Conservation (phyloP, 2,797 vertebrate genomes). For the Paedocypris micromegethes region DNA sequence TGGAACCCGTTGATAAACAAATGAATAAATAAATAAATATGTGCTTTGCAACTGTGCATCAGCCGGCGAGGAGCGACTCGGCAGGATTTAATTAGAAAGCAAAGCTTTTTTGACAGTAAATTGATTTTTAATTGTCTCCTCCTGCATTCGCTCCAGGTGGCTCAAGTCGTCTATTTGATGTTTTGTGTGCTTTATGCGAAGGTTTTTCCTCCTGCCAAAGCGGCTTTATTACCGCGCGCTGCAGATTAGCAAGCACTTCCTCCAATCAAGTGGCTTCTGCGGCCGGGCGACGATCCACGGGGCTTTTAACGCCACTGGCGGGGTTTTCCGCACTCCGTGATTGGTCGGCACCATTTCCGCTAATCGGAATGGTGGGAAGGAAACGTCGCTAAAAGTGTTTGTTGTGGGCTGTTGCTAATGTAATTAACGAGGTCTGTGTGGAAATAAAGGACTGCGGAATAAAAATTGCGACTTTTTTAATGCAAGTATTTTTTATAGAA, state of each 20-base stretch:
- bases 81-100: conserved; percentile 66
- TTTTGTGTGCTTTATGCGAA: conserved; percentile 46
- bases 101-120: conserved; percentile 69
- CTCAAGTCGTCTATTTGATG: conserved; percentile 60
- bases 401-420: conserved; percentile 89
- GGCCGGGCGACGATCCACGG: conserved; percentile 44
- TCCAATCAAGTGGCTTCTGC: conserved; percentile 68
- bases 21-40: conserved; percentile 50
- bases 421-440: conserved; percentile 81
- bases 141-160: conserved; percentile 69
- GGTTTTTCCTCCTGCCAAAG: conserved; percentile 37
- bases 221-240: conserved; percentile 42
- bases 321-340: conserved; percentile 86
- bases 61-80: conserved; percentile 55
- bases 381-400: conserved; percentile 94
- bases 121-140: conserved; percentile 74
- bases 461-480: conserved; percentile 30
- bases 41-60: conserved; percentile 45
- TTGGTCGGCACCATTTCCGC: conserved; percentile 66
- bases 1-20: conserved; percentile 35
- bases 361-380: conserved; percentile 92
- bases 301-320: conserved; percentile 79
- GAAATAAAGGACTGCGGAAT: conserved; percentile 55
- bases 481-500: too few species aligned
- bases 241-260: conserved; percentile 38